These are phyloP conservation scores for Phrynocephalus versicolor DNA, from an alignment of 2,113 vertebrate species.

Conservation along the genomic window DNA sequence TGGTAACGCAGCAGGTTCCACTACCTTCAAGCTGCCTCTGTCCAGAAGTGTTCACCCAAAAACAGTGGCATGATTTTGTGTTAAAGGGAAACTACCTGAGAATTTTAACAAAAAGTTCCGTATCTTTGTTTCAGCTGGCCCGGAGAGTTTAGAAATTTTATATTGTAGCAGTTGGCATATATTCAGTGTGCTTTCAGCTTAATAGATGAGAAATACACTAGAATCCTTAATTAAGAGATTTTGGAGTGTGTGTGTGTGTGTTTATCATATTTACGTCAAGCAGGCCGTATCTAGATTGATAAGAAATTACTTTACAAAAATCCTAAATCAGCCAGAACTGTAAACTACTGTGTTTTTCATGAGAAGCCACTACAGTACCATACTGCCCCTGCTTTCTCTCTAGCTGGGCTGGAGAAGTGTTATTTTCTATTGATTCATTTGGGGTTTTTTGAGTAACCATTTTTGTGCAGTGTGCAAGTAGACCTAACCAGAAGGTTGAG, in stretches of 20 bases:
- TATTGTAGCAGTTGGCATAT: too few relatives aligned
- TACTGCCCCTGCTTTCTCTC: background rate
- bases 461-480: background rate
- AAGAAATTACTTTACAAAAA: conserved; percentile 8
- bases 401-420: background rate
- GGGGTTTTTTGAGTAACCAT: background rate
- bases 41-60: conserved; percentile 14
- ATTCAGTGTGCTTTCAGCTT: conserved; percentile 9
- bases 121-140: background rate
- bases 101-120: background rate
- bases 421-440: background rate
- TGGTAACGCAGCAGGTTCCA: conserved; percentile 9
- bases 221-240: conserved; percentile 32
- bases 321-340: background rate
- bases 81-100: conserved; percentile 11
- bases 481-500: background rate
- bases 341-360: background rate
- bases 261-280: conserved; percentile 22
- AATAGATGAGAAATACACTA: conserved; percentile 35
- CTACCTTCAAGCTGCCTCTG: background rate
- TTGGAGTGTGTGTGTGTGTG: too few relatives aligned
- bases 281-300: conserved; percentile 42
- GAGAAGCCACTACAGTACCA: background rate
- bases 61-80: background rate
- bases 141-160: background rate